Conservation (phyloP, 2,888 invertebrate genomes). For the Pseudoips prasinana region DNA sequence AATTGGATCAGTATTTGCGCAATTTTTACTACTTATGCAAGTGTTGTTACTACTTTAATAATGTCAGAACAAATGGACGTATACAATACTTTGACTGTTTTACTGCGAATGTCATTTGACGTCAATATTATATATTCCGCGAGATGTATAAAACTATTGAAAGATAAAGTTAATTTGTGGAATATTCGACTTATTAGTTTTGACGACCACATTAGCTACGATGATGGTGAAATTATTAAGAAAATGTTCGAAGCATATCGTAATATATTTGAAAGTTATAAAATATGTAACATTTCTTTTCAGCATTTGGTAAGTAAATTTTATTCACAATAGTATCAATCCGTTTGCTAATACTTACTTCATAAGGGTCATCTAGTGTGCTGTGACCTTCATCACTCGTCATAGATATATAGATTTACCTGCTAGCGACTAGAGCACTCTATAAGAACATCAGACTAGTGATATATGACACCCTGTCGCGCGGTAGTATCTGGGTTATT, state of each 20-base stretch:
- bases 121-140: slow-evolving; percentile 5
- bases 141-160: slow-evolving; percentile 5
- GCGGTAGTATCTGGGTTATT: not conserved
- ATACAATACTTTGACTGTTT: not conserved
- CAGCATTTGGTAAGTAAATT: not conserved
- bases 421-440: not conserved
- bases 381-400: not conserved
- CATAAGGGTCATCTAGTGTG: not conserved
- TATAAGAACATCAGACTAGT: not conserved
- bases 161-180: slow-evolving; percentile 14
- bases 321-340: not conserved
- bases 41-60: not conserved
- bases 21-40: not conserved
- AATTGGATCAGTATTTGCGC: not conserved
- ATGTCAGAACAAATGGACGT: not conserved
- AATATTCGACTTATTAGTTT: slow-evolving; percentile 1
- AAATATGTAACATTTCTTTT: not conserved
- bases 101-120: slow-evolving; percentile 1
- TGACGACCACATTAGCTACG: not conserved
- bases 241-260: not conserved
- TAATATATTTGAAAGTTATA: slow-evolving; percentile 1
- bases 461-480: too few relatives aligned
- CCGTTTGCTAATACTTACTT: too few relatives aligned
- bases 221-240: not conserved
- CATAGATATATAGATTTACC: not conserved